A percentile compares a stretch with the other conserved stretches of the same genome.
These are phyloP conservation scores for Otus sunia DNA, from an alignment of 2,113 vertebrate genomes.

Conservation along the genomic window DNA sequence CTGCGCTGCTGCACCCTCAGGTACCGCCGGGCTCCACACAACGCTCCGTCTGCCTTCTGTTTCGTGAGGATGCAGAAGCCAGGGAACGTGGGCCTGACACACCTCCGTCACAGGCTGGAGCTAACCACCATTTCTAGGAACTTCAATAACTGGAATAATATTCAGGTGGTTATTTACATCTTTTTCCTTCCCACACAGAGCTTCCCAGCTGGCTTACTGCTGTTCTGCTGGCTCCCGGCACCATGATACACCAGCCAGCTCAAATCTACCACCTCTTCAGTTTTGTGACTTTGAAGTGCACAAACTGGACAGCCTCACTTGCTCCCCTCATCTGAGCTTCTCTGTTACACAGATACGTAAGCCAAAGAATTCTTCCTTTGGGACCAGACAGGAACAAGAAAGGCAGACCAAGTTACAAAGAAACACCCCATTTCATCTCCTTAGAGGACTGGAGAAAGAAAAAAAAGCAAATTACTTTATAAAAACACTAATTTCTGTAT, in stretches of 20 bases:
- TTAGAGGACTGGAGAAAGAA: not conserved
- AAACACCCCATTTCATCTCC: not conserved
- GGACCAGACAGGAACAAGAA: not conserved
- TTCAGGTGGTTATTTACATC: not conserved
- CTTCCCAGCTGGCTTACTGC: not conserved
- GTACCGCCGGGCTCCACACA: not conserved
- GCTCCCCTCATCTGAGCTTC: not conserved
- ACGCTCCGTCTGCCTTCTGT: not conserved
- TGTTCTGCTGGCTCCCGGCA: not conserved
- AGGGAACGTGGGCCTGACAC: not conserved
- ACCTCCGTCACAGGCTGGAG: rapidly evolving
- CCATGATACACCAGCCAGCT: not conserved
- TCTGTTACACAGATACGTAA: rapidly evolving
- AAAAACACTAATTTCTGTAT: not conserved
- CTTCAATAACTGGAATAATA: not conserved
- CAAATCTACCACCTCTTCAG: not conserved
- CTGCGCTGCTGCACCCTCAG: not conserved
- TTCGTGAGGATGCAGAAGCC: not conserved
- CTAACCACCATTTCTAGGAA: not conserved
- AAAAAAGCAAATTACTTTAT: not conserved
- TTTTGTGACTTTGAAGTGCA: not conserved
- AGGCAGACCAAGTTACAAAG: not conserved
- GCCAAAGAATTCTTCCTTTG: not conserved
- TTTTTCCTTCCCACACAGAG: not conserved
- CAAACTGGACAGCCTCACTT: not conserved